phyloP scores from a whole-genome alignment of 2,797 vertebrate genomes.

The Eulemur mongoz region DNA sequence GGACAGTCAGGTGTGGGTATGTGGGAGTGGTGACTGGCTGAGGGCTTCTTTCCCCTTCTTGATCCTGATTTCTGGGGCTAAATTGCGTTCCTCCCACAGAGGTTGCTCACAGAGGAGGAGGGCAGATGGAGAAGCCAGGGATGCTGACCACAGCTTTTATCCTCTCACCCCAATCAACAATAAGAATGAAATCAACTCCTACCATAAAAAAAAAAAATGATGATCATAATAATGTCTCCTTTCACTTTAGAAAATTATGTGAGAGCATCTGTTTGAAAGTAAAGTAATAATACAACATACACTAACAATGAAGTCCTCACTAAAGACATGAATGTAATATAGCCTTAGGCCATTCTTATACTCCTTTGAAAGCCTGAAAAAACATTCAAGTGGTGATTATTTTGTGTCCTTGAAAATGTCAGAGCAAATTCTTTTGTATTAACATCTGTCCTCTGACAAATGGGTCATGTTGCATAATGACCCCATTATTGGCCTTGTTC shows the following conservation, averaged over 20 bases:
- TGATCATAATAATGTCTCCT: not conserved
- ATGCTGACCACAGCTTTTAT: too few species aligned
- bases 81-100: not conserved
- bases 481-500: not conserved
- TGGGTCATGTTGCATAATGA: not conserved
- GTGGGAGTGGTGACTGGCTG: not conserved
- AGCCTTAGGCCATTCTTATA: not conserved
- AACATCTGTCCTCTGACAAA: slow-evolving; percentile 18
- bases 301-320: not conserved
- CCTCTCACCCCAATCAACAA: not conserved
- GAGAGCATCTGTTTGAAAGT: not conserved
- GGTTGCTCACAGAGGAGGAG: not conserved
- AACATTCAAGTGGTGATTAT: slow-evolving; percentile 35
- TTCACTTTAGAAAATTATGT: slow-evolving; percentile 14
- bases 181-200: not conserved
- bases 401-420: slow-evolving; percentile 35
- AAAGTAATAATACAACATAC: not conserved
- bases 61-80: not conserved
- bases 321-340: not conserved
- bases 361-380: slow-evolving; percentile 17
- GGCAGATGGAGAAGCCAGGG: not conserved
- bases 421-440: slow-evolving; percentile 25
- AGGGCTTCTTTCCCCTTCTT: not conserved
- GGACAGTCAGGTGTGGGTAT: not conserved
- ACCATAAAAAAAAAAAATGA: not conserved